These are phyloP conservation scores for Oreochromis grahami DNA, from an alignment of 2,797 vertebrate genomes.

Conservation along the genomic window DNA sequence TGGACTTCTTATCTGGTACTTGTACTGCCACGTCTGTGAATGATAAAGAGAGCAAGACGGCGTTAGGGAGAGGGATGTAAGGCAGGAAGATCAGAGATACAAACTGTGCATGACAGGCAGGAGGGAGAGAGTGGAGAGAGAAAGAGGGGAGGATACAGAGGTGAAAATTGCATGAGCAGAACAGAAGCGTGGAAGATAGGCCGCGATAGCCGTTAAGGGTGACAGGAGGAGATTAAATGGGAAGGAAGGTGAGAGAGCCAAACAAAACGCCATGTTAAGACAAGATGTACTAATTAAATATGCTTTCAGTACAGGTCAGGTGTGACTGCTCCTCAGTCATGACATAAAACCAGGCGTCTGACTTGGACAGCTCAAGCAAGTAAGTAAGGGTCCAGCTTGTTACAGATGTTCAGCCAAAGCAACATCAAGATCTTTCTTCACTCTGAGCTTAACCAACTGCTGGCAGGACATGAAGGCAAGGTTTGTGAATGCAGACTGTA, in stretches of 20 bases:
- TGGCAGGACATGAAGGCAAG: constrained; percentile 29
- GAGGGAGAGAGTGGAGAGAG: neutral
- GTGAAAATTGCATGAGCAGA: neutral
- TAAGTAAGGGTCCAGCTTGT: neutral
- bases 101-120: neutral
- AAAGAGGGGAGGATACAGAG: no score
- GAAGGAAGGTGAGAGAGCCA: neutral
- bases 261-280: neutral
- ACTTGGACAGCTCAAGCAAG: neutral
- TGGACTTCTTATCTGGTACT: constrained; percentile 97
- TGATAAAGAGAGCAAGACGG: neutral
- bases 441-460: constrained; percentile 1
- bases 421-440: constrained; percentile 10
- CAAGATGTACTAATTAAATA: constrained; percentile 2
- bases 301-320: constrained; percentile 24
- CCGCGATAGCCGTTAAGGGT: neutral
- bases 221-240: neutral
- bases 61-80: neutral
- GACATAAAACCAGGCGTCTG: constrained; percentile 1
- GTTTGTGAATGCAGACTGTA: neutral
- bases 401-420: constrained; percentile 14
- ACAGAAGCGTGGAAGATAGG: neutral
- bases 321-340: neutral
- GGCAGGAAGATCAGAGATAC: neutral
- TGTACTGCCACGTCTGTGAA: constrained; percentile 90